Evolutionary conservation across 2,888 invertebrate genomes (phyloP), one percentile per base, ranked within the genome.

Genomic region (Conistra vaccinii): DNA sequence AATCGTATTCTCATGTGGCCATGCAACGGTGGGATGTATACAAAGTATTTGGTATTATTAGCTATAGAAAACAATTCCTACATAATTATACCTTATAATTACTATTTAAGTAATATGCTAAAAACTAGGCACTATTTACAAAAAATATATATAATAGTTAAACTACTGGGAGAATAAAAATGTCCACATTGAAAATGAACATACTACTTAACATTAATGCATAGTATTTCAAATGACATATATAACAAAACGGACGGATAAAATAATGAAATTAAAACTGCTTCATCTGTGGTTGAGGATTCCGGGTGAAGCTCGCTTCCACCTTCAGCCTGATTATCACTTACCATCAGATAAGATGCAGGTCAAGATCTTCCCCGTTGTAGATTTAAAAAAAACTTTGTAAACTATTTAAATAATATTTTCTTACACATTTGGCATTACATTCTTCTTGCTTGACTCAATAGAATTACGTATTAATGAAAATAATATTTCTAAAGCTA

Each of bases 241-340:
- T n/a, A n/a, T 32, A 74, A 75, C 23, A 66, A 32, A 35, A 45
- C 29, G 76, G 81, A 81, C 78, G 81, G 81, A 72, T 39, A 53
- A 45, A 35, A 29, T 39, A 63, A 45, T 23, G 23, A 62, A 74
- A 57, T 53, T 12, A 42, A 55, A 48, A 20, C 20, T 20, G 48
- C n/a, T n/a, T 20, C 48, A 20, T 48, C 48, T 48, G 20, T 48
- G 48, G 20, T 20, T 20, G 48, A 48, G 20, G 48, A 20, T 48
- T 48, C 20, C 48, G 7, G 48, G 20, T 48, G 20, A 20, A 20
- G 48, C 48, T 48, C 20, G 7, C 48, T 48, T 17, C 6, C 20
- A 48, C 48, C 6, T 48, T 48, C 48, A 6, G 48, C 48, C 48
- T 48, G 48, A 20, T 48, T 7, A 20, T 48, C 48, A 48, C 20